A percentile compares a stretch with the other conserved stretches of the same genome.
Conservation (phyloP, 2,888 invertebrate genomes). For the Hedya salicella region DNA sequence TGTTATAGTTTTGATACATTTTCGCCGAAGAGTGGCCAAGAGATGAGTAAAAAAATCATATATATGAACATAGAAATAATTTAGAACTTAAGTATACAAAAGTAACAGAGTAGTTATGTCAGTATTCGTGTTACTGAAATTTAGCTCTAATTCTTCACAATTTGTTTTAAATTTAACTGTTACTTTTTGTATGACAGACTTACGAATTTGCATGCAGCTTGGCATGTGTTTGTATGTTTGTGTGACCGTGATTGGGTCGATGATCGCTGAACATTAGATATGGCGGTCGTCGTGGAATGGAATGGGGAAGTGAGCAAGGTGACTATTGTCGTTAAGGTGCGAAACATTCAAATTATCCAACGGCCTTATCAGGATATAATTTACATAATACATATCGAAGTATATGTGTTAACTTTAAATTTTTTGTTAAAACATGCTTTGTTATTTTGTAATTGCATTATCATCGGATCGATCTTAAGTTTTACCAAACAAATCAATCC, state of each 20-base stretch:
- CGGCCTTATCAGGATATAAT: background rate
- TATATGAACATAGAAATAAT: background rate
- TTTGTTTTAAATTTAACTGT: background rate
- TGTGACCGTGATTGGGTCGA: slow-evolving; percentile 14
- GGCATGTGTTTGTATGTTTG: slow-evolving; percentile 9
- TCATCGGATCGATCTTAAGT: too few species aligned
- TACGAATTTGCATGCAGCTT: slow-evolving; percentile 15
- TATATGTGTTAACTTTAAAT: too few species aligned
- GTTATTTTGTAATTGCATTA: too few species aligned
- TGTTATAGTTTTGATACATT: background rate
- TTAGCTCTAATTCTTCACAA: background rate
- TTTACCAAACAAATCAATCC: too few species aligned
- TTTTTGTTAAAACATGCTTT: too few species aligned
- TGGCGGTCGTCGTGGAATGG: slow-evolving; percentile 2
- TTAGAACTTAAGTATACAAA: background rate
- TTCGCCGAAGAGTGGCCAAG: background rate
- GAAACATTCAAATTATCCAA: slow-evolving; percentile 7
- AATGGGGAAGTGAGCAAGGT: slow-evolving; percentile 21
- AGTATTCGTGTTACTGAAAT: background rate
- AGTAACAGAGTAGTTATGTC: background rate
- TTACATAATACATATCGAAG: too few species aligned
- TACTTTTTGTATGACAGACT: background rate
- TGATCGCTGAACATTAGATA: slow-evolving; percentile 15
- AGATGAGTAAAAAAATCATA: background rate
- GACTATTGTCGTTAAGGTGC: slow-evolving; percentile 3